These are phyloP conservation scores for Pyrgilauda ruficollis DNA, from an alignment of 2,113 vertebrate species.

Conservation along the genomic window DNA sequence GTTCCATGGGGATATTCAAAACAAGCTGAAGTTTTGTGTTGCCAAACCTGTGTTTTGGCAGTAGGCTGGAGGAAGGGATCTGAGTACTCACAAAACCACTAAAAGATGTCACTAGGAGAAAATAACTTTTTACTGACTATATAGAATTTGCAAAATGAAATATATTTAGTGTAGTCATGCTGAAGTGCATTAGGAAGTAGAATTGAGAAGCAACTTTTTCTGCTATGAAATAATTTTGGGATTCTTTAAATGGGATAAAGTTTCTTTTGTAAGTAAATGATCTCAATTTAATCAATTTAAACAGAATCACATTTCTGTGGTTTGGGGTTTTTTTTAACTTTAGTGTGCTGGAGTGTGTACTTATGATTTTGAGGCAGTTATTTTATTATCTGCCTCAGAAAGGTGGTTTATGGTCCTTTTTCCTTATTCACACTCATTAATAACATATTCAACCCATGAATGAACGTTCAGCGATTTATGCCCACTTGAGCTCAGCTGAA, in stretches of 20 bases:
- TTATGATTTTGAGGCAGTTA: not conserved
- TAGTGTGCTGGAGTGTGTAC: not conserved
- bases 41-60: not conserved
- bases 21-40: not conserved
- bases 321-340: not conserved
- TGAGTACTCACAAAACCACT: not conserved
- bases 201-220: not conserved
- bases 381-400: not conserved
- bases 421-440: not conserved
- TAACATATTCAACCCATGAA: not conserved
- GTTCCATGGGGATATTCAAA: fast-evolving
- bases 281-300: not conserved
- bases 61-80: not conserved
- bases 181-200: not conserved
- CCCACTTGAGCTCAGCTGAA: not conserved
- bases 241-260: not conserved
- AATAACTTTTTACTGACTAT: not conserved
- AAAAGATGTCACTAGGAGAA: not conserved
- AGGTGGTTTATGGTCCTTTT: not conserved
- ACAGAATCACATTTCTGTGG: not conserved
- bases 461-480: not conserved
- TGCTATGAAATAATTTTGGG: not conserved
- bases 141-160: not conserved
- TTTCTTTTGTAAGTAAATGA: not conserved
- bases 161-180: not conserved